Conservation (phyloP, 2,797 vertebrate species). For the Scarus forsteni region DNA sequence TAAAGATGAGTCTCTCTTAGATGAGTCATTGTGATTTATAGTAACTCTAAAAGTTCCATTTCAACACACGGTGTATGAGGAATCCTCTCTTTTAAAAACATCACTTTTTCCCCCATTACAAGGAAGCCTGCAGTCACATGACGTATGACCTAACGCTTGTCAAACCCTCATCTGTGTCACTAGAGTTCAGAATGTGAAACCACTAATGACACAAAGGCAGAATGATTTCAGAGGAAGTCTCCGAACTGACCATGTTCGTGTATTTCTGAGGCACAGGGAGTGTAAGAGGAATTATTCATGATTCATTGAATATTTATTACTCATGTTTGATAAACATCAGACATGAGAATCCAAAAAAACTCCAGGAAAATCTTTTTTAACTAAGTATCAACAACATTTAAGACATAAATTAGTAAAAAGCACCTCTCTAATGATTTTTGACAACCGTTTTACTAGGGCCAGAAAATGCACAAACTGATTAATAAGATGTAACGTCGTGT, state of each 20-base stretch:
- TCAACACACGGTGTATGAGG: neutral
- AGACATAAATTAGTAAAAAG: conserved; percentile 74
- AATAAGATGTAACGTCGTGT: conserved; percentile 42
- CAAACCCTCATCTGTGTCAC: conserved; percentile 19
- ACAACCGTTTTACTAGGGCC: conserved; percentile 56
- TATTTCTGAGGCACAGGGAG: conserved; percentile 31
- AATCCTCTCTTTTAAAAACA: neutral
- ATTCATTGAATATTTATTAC: conserved; percentile 42
- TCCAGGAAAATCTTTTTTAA: conserved; percentile 60
- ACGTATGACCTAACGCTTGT: neutral
- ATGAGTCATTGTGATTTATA: conserved; percentile 14
- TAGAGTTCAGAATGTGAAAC: neutral
- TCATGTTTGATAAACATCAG: conserved; percentile 24
- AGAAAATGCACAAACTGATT: conserved; percentile 56
- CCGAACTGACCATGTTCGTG: neutral
- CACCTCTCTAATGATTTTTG: conserved; percentile 52
- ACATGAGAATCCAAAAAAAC: conserved; percentile 37
- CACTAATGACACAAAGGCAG: neutral
- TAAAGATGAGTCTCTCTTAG: neutral
- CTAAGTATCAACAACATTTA: conserved; percentile 72
- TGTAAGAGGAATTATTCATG: neutral
- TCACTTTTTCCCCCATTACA: neutral
- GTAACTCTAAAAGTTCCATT: conserved; percentile 24
- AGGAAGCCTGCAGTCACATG: conserved; percentile 11
- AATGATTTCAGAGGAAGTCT: conserved; percentile 15